Evolutionary conservation across 2,888 invertebrate genomes (phyloP), one percentile per base, ranked within the genome.

Genomic region (Ichneumon xanthorius): DNA sequence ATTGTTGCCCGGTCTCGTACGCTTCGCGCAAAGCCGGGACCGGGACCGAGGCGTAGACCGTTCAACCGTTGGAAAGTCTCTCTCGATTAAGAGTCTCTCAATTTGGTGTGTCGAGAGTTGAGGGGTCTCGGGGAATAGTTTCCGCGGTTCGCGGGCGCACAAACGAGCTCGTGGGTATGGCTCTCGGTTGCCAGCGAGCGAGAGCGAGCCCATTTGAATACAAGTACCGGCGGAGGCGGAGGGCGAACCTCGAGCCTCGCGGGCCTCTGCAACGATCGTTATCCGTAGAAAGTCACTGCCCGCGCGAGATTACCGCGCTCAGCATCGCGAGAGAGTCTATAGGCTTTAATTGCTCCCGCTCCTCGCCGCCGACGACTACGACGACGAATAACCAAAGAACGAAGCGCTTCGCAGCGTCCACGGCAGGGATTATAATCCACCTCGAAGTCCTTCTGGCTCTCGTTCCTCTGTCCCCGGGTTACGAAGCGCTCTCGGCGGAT

Each of bases 41-140:
- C 61, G 33, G 40, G 65, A 67, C 67, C 58, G 16, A 73, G 30
- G 53, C 55, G 63, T 71, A 50, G 45, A 30, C 70, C 71, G 48
- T 45, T 30, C 78, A 58, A 75, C 82, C 80, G 82, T 82, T 90
- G 87, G 89, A 91, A 91, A 90, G 91, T 90, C 89, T 90, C 89
- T 90, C 89, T 90, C 85, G 89, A 91, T 91, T 90, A 88, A 90
- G 87, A 88, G 88, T 86, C 88, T 89, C 91, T 91, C 92, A 89
- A 91, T 91, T 91, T 89, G 89, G 90, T 88, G 88, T 80, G 85
- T 63, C 72, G 79, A 75, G 82, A 80, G 79, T 72, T 45, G 50
- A 33, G 80, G 82, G 78, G 76, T 72, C 71, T 79, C 71, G 58
- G 67, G 72, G 85, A 77, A 85, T 85, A 85, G 77, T 82, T 85